Base-by-base conservation (phyloP, 2,113 vertebrate species). In the Psephotus haematonotus region DNA sequence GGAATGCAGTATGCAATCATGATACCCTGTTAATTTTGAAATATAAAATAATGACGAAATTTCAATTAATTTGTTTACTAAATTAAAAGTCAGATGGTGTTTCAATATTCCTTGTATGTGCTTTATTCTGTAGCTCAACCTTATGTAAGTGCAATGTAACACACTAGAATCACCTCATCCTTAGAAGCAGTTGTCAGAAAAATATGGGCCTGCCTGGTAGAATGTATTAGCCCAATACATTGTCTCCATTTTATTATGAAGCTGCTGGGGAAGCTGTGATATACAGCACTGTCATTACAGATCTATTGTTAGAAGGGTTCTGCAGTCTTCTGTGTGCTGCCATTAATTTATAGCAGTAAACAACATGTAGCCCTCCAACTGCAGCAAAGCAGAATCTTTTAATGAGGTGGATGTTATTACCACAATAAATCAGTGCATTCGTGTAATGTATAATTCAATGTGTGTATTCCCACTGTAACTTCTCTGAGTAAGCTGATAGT, bases 321-420 rank as follows among this genome's bases (percentile, higher is more conserved):
- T 98, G 98, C 98, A 98, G 98, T 98, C 98, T 98, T 97, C 98
- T 98, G 98, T 97, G 98, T 85, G 69, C 96, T 92, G 97, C 98
- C 98, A 98, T 98, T 98, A 98, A 99, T 99, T 99, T 99, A 99
- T 98, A 98, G 99, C 98, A 98, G 98, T 99, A 99, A 99, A 99
- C 99, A 99, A 99, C 98, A 98, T 98, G 97, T 98, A 98, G 98
- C 98, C 96, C 98, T 97, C 98, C 97, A 96, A 98, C 98, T 98
- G 98, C 97, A 98, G 98, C 98, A 98, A 98, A 98, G 98, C 98
- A 98, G 98, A 98, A 98, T 98, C 98, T 99, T 99, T 99, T 99
- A 99, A 99, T 99, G 99, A 99, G 99, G 98, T 98, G 98, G 98
- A 98, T 98, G 99, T 99, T 99, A 99, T 99, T 99, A 99, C 99